Evolutionary conservation across 2,113 vertebrate genomes (phyloP).

Genomic region (Hippocampus zosterae): DNA sequence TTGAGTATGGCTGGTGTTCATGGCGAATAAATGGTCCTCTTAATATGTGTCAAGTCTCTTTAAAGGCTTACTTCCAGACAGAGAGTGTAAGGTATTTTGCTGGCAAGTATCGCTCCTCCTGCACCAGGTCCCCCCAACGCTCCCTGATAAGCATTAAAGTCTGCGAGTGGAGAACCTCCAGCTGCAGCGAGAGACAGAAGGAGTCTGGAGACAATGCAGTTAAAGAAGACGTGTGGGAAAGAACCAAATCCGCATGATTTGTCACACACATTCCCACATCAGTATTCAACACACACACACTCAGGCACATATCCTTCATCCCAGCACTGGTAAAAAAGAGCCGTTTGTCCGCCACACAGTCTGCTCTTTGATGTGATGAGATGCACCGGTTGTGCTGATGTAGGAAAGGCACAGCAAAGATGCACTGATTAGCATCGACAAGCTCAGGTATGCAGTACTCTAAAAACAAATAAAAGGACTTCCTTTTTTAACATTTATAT

Average conservation of each 20-base stretch:
- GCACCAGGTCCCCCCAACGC: slow-evolving; percentile 98
- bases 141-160: slow-evolving; percentile 93
- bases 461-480: neutral
- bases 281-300: slow-evolving; percentile 40
- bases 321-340: slow-evolving; percentile 42
- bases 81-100: slow-evolving; percentile 92
- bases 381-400: slow-evolving; percentile 23
- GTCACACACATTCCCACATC: slow-evolving; percentile 33
- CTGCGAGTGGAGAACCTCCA: slow-evolving; percentile 96
- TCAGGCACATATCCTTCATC: slow-evolving; percentile 26
- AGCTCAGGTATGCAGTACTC: slow-evolving; percentile 21
- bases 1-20: neutral
- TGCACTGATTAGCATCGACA: slow-evolving; percentile 59
- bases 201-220: slow-evolving; percentile 79
- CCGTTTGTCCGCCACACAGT: slow-evolving; percentile 57
- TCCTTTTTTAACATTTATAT: neutral
- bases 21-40: neutral
- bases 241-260: slow-evolving; percentile 16
- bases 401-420: slow-evolving; percentile 39
- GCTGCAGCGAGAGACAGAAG: slow-evolving; percentile 95
- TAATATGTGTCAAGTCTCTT: neutral
- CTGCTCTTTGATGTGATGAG: slow-evolving; percentile 56
- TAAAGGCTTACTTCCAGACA: slow-evolving; percentile 92
- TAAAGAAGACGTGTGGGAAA: slow-evolving; percentile 70
- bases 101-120: slow-evolving; percentile 90